These are phyloP conservation scores for Tympanoctomys barrerae DNA, from an alignment of 2,797 vertebrate genomes.

Conservation along the genomic window DNA sequence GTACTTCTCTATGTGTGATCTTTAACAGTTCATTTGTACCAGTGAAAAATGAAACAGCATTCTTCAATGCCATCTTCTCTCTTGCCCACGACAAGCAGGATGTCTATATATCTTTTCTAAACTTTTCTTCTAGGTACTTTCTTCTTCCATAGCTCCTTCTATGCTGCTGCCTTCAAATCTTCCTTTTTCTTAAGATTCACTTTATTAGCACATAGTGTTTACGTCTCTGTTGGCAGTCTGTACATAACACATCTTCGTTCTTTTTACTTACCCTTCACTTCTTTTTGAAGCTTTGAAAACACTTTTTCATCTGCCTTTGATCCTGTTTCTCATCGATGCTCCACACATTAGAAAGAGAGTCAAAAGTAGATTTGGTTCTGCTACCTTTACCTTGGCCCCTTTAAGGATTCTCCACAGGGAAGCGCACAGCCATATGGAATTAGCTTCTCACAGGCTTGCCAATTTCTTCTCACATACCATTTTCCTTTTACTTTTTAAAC, in stretches of 20 bases:
- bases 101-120: background rate
- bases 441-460: background rate
- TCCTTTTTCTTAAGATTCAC: background rate
- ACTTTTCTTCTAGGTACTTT: slow-evolving; percentile 18
- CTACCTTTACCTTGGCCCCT: background rate
- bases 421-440: background rate
- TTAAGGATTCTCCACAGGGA: background rate
- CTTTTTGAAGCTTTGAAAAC: background rate
- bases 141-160: background rate
- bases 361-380: background rate
- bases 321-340: background rate
- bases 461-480: background rate
- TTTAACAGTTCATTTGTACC: background rate
- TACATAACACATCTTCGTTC: background rate
- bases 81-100: background rate
- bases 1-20: background rate
- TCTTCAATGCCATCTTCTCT: background rate
- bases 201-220: background rate
- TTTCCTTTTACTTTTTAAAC: background rate
- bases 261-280: background rate
- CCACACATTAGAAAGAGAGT: background rate
- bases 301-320: background rate
- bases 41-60: background rate
- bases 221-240: background rate
- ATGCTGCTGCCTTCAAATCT: background rate